phyloP scores from a whole-genome alignment of 2,113 vertebrate genomes.

The Perognathus longimembris region DNA sequence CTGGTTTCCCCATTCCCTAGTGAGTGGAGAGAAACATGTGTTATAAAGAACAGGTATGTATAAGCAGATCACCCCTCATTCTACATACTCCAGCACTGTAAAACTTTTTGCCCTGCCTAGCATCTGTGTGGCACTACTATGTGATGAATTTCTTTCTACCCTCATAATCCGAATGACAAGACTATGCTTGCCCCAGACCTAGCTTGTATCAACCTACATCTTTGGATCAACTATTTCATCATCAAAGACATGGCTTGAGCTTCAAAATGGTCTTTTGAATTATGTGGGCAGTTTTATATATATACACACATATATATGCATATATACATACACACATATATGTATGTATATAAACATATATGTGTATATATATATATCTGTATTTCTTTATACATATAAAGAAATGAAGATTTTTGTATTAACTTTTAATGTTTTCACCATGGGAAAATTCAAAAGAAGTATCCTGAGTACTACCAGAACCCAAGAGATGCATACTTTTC shows the following conservation, averaged over 20 bases:
- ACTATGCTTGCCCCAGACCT: too few species aligned
- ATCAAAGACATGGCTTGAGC: background rate
- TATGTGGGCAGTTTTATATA: background rate
- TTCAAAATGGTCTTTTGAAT: background rate
- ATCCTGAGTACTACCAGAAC: background rate
- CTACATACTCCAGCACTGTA: background rate
- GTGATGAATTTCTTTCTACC: background rate
- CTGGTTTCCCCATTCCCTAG: constrained; percentile 14
- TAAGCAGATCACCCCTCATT: background rate
- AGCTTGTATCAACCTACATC: background rate
- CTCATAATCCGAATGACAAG: background rate
- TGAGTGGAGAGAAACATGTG: background rate
- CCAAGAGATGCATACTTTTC: background rate
- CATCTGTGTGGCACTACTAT: background rate
- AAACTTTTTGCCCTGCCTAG: background rate
- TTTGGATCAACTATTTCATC: background rate
- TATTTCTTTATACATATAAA: background rate
- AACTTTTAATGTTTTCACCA: background rate
- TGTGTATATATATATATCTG: too few species aligned
- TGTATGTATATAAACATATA: too few species aligned
- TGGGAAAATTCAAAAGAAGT: background rate
- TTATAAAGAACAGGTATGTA: background rate
- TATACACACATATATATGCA: too few species aligned
- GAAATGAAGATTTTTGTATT: constrained; percentile 4
- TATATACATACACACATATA: too few species aligned